A percentile compares a stretch with the other conserved stretches of the same genome.
Conservation (phyloP, 2,113 vertebrate genomes). For the Daubentonia madagascariensis region DNA sequence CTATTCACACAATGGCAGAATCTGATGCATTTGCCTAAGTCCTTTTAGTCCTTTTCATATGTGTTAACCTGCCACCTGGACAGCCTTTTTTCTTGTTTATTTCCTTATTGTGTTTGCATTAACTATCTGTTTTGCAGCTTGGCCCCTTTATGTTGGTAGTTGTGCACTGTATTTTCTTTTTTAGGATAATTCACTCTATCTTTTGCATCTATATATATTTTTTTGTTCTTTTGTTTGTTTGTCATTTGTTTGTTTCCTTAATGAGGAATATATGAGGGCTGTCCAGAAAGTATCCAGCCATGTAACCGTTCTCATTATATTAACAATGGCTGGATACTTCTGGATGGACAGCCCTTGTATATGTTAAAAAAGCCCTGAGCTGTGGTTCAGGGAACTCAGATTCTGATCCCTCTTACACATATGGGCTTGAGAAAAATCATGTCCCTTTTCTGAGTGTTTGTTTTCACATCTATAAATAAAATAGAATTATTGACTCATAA, state of each 20-base stretch:
- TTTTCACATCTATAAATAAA: slow-evolving; percentile 1
- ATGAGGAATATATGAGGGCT: not conserved
- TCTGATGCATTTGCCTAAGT: not conserved
- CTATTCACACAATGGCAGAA: not conserved
- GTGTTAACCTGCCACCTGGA: not conserved
- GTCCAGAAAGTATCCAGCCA: no score
- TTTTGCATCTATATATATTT: not conserved
- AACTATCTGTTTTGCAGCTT: not conserved
- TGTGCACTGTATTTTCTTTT: not conserved
- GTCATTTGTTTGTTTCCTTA: not conserved
- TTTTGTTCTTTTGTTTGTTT: not conserved
- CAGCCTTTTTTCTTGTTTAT: not conserved
- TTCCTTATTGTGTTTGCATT: not conserved
- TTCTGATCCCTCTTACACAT: not conserved
- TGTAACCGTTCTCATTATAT: no score
- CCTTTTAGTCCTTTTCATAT: not conserved
- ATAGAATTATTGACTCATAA: not conserved
- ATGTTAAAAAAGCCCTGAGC: not conserved
- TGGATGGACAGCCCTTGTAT: no score
- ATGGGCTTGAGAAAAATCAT: not conserved
- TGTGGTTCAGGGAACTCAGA: not conserved
- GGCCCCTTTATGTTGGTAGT: not conserved
- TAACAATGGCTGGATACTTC: no score
- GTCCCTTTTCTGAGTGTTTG: not conserved
- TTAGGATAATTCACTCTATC: not conserved